These are phyloP conservation scores for Procambarus clarkii DNA, from an alignment of 1,140 invertebrate genomes.

Conservation along the genomic window DNA sequence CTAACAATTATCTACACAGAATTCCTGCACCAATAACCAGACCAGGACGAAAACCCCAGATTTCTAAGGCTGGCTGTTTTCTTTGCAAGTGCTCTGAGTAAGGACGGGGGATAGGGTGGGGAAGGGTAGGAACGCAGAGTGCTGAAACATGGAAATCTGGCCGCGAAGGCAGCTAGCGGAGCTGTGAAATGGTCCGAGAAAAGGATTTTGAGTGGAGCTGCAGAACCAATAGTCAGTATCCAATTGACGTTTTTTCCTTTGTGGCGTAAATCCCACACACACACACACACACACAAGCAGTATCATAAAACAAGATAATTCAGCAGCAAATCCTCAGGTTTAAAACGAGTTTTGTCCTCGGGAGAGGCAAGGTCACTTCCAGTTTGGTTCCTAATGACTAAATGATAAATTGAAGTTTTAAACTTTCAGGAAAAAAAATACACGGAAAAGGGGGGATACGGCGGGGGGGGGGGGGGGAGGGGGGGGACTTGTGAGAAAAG, in stretches of 20 bases:
- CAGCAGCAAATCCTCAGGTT: no score
- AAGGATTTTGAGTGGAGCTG: neutral
- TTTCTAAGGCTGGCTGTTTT: conserved; percentile 49
- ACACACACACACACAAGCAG: no score
- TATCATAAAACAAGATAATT: no score
- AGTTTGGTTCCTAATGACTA: conserved; percentile 43
- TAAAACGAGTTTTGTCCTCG: neutral
- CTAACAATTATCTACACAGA: conserved; percentile 12
- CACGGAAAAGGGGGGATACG: conserved; percentile 29
- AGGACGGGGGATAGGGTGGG: conserved; percentile 7
- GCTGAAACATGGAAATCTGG: neutral
- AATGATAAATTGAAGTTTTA: conserved; percentile 40
- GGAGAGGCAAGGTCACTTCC: conserved; percentile 8
- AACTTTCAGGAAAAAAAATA: conserved; percentile 43
- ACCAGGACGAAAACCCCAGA: conserved; percentile 52
- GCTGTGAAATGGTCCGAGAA: neutral
- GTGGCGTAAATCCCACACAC: no score
- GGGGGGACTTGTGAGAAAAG: neutral
- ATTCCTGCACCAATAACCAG: conserved; percentile 52
- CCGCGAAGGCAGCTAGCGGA: neutral
- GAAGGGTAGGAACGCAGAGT: no score
- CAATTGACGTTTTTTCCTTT: no score
- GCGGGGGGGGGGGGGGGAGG: neutral
- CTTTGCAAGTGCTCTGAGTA: conserved; percentile 52
- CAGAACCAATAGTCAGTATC: no score